These are phyloP conservation scores for Carpatolechia fugitivella DNA, from an alignment of 2,888 invertebrate species.

Conservation along the genomic window DNA sequence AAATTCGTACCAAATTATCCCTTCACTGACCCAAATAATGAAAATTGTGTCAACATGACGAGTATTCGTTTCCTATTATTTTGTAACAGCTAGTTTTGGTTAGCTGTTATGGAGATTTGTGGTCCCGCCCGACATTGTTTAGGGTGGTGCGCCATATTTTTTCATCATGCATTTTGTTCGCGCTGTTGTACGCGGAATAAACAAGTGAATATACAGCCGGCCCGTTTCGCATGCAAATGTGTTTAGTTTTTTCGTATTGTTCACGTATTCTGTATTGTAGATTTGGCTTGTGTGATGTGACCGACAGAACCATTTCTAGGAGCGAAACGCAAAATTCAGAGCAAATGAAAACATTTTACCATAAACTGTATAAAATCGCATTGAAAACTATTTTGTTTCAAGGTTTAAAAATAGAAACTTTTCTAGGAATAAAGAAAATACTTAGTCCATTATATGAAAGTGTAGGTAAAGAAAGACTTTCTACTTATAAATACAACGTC, in stretches of 20 bases:
- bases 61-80: neutral
- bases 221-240: neutral
- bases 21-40: neutral
- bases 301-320: too few relatives aligned
- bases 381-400: too few relatives aligned
- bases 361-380: too few relatives aligned
- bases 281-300: too few relatives aligned
- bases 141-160: conserved; percentile 3
- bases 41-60: neutral
- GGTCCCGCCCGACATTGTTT: neutral
- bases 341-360: too few relatives aligned
- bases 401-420: too few relatives aligned
- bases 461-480: neutral
- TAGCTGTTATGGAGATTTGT: neutral
- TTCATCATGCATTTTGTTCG: neutral
- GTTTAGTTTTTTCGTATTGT: too few relatives aligned
- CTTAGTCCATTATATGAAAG: too few relatives aligned
- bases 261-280: too few relatives aligned
- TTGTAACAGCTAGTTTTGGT: neutral
- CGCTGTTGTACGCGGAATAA: neutral
- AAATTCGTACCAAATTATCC: neutral
- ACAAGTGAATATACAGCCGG: neutral
- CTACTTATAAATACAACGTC: too few relatives aligned
- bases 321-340: too few relatives aligned
- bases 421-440: too few relatives aligned